Base-by-base conservation (phyloP, 2,888 invertebrate genomes). In the Ametastegia equiseti region DNA sequence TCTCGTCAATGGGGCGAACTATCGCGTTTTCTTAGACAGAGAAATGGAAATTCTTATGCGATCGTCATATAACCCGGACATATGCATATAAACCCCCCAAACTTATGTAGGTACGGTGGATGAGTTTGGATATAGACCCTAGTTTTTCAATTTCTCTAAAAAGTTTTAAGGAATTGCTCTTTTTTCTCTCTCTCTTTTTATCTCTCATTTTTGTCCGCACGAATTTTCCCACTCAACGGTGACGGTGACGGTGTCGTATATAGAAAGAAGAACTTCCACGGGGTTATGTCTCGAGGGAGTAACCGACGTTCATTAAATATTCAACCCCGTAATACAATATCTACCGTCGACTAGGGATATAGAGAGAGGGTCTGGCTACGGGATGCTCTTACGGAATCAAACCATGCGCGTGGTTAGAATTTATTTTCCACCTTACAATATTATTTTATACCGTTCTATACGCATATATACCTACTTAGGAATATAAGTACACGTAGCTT, bases 311-410 rank as follows among this genome's bases (percentile, higher is more conserved):
- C 90, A 91, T 92, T 92, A 92, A 92, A 92, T 92, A 93, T 92
- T 92, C 92, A 92, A 90, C 88, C 90, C 90, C 88, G 91, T 92
- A 92, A 92, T 92, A 92, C 92, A 92, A 92, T 92, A 92, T 92
- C 89, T 89, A 90, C 88, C 88, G 87, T 86, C 84, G 86, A 39
- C 19, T n/a, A 27, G 65, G 36, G 65, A 39, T 6, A 83, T 82
- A 85, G 83, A 84, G 83, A 81, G 85, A 86, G 85, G 84, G 85
- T 83, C 86, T 86, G 65, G 7, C 4, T 13, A 5, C 9, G 63
- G 39, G 50, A 45, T 54, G 75, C 50, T 36, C 50, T 75, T 54
- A 36, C 54, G 54, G 71, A 71, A 71, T 71, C 71, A 54, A 54
- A 75, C 75, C 19, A 47, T 73, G 73, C 60, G 33, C 27, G n/a